Evolutionary conservation across 2,888 invertebrate species (phyloP).

Genomic region (Amiota communis): DNA sequence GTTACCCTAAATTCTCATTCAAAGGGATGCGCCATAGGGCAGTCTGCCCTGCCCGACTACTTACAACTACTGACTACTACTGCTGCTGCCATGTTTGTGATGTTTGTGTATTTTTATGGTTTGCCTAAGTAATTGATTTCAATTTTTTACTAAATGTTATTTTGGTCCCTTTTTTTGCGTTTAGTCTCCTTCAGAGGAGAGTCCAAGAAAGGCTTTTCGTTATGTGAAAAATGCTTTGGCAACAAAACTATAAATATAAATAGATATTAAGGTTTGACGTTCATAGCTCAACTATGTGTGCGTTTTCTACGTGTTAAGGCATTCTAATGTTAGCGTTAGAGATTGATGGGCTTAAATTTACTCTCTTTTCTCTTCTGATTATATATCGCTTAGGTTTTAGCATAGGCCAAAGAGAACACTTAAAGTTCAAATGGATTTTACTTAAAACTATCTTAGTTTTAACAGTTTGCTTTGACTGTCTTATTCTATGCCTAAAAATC

Average conservation of each 20-base stretch:
- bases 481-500: no score
- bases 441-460: no score
- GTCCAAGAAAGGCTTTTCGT: neutral
- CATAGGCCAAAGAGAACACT: no score
- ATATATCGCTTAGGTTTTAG: no score
- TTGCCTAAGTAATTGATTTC: slow-evolving; percentile 31
- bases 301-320: slow-evolving; percentile 20
- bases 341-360: slow-evolving; percentile 7
- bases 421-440: no score
- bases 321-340: slow-evolving; percentile 21
- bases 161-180: slow-evolving; percentile 17
- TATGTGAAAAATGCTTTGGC: slow-evolving; percentile 21
- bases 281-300: neutral
- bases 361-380: no score
- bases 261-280: slow-evolving; percentile 24
- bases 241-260: slow-evolving; percentile 28
- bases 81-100: neutral
- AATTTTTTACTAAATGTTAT: slow-evolving; percentile 31
- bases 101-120: slow-evolving; percentile 26
- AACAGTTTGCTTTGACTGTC: no score
- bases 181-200: neutral
- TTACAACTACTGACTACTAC: no score
- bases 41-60: neutral
- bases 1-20: slow-evolving; percentile 1
- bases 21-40: slow-evolving; percentile 4